Percentiles rank a stretch among this genome's conserved stretches.
phyloP scores from a whole-genome alignment of 2,797 vertebrate species.

The Fundulus diaphanus region DNA sequence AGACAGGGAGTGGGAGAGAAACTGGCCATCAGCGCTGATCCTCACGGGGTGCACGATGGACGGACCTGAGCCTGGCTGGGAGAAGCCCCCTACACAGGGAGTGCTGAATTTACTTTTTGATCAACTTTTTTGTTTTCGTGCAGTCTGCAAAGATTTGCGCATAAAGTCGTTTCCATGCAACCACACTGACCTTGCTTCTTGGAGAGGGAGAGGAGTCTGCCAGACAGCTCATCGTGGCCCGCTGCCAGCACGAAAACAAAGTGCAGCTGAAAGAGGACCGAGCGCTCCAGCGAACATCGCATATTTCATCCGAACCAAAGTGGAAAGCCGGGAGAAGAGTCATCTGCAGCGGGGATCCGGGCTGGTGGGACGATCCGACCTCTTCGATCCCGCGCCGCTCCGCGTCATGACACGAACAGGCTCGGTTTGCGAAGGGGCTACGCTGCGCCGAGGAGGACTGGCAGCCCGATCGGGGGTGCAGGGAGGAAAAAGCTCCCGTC shows the following conservation, averaged over 20 bases:
- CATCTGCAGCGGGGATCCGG: slow-evolving; percentile 47
- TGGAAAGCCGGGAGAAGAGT: slow-evolving; percentile 52
- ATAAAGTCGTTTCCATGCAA: slow-evolving; percentile 5
- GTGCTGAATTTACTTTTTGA: slow-evolving; percentile 1
- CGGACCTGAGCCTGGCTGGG: slow-evolving; percentile 73
- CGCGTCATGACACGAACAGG: slow-evolving; percentile 73
- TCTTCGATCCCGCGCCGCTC: slow-evolving; percentile 54
- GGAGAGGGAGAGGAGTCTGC: slow-evolving; percentile 79
- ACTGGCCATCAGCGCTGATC: slow-evolving; percentile 82
- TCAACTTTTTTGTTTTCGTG: too few relatives aligned
- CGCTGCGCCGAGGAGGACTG: slow-evolving; percentile 41
- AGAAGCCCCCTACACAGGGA: slow-evolving; percentile 76
- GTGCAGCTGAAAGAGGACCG: slow-evolving; percentile 80
- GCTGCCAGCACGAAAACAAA: slow-evolving; percentile 79
- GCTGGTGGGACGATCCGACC: slow-evolving; percentile 59
- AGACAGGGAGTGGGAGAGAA: slow-evolving; percentile 86
- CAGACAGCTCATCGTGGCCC: slow-evolving; percentile 75
- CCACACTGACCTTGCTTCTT: slow-evolving; percentile 88
- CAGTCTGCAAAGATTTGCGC: slow-evolving; percentile 8
- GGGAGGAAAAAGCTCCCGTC: slow-evolving; percentile 57
- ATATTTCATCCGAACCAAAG: slow-evolving; percentile 83
- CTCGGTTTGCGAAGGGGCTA: slow-evolving; percentile 26
- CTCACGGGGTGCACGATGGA: slow-evolving; percentile 86
- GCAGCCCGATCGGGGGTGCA: slow-evolving; percentile 56
- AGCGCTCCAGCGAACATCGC: slow-evolving; percentile 81